These are phyloP conservation scores for Sebastes miniatus DNA, from an alignment of 2,797 vertebrate genomes.

Conservation along the genomic window DNA sequence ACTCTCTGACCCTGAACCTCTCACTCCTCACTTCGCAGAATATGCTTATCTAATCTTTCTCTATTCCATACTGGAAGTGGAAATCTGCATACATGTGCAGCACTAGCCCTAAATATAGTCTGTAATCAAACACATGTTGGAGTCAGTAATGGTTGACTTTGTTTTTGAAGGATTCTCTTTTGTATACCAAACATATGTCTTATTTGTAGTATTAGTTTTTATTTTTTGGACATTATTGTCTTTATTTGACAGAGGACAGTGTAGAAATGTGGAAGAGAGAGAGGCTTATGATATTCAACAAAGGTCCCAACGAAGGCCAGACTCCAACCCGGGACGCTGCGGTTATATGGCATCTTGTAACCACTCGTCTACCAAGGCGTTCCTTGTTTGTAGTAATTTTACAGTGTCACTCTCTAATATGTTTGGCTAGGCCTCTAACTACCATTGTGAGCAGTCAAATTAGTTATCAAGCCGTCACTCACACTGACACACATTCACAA, in stretches of 20 bases:
- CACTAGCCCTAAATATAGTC: background rate
- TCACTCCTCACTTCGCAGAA: background rate
- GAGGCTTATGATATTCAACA: background rate
- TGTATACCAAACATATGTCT: background rate
- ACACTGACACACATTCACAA: background rate
- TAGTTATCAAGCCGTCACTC: background rate
- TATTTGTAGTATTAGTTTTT: background rate
- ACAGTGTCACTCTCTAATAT: background rate
- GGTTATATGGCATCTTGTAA: background rate
- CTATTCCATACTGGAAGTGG: too few species aligned
- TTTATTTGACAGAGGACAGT: background rate
- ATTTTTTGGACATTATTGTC: background rate
- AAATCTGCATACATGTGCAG: background rate
- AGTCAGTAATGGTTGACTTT: background rate
- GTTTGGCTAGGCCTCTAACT: background rate
- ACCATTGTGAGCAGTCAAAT: background rate
- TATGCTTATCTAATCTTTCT: background rate
- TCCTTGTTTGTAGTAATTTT: background rate
- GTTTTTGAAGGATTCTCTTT: background rate
- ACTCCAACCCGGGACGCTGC: background rate
- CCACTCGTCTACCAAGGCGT: background rate
- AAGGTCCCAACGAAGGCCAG: background rate
- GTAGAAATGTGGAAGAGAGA: background rate
- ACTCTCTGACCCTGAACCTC: conserved; percentile 1
- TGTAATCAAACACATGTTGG: background rate